Percentiles rank a stretch among this genome's conserved stretches.
These are phyloP conservation scores for Alosa alosa DNA, from an alignment of 2,113 vertebrate genomes.

Conservation along the genomic window DNA sequence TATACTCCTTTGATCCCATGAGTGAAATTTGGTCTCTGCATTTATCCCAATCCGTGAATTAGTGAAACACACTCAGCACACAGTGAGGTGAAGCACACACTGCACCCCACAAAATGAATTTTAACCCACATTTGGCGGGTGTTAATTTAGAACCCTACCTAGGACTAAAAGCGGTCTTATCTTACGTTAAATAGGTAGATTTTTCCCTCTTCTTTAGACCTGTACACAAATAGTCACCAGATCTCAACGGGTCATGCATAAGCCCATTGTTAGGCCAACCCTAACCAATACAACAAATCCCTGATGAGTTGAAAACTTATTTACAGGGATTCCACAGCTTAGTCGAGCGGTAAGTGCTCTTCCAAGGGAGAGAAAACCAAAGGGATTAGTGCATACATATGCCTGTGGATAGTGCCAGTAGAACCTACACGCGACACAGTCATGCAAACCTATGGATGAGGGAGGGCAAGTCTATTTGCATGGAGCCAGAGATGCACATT, in stretches of 20 bases:
- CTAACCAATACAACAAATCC: neutral
- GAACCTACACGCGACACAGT: neutral
- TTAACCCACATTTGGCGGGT: no score
- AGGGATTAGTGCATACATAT: constrained; percentile 5
- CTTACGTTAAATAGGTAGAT: neutral
- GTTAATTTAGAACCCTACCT: no score
- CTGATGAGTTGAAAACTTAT: neutral
- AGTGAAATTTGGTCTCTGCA: no score
- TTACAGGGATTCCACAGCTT: neutral
- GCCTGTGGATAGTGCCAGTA: neutral
- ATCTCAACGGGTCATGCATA: neutral
- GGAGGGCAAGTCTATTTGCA: neutral
- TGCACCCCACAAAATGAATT: no score
- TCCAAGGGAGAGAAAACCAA: neutral
- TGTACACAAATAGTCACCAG: neutral
- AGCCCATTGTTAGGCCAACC: neutral
- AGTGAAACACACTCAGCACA: no score
- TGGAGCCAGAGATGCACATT: no score
- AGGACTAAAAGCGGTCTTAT: no score
- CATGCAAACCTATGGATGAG: neutral
- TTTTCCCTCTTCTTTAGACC: neutral
- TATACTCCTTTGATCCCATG: no score
- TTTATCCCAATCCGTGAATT: no score
- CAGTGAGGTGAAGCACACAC: no score
- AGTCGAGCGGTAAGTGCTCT: neutral